phyloP scores from a whole-genome alignment of 2,888 invertebrate genomes.

The Diplazon laetatorius region DNA sequence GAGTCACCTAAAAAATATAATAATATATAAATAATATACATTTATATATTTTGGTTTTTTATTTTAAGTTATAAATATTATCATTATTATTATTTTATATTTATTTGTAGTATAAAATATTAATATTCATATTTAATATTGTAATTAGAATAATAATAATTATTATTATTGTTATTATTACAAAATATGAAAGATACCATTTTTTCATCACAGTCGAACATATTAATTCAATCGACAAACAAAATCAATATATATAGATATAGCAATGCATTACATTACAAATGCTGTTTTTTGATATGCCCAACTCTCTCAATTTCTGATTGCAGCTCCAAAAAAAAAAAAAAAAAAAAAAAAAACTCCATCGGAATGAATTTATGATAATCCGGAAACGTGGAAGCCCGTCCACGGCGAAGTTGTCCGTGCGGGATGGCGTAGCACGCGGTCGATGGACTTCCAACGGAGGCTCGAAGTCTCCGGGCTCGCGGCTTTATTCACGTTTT shows the following conservation, averaged over 20 bases:
- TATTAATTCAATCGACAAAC: constrained; percentile 3
- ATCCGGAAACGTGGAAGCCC: constrained; percentile 11
- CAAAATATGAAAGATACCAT: neutral
- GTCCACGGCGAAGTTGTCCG: neutral
- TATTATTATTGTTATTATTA: too few species aligned
- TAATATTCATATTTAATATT: neutral
- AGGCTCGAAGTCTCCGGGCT: neutral
- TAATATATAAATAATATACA: too few species aligned
- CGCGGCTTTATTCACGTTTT: constrained; percentile 9
- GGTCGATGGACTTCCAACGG: constrained; percentile 4
- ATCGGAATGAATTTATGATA: constrained; percentile 3
- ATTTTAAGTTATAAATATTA: too few species aligned
- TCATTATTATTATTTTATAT: too few species aligned
- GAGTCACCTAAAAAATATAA: too few species aligned
- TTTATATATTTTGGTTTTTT: too few species aligned
- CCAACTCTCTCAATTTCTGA: too few species aligned
- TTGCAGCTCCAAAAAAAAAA: neutral
- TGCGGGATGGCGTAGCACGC: neutral
- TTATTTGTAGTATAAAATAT: too few species aligned
- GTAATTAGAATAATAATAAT: too few species aligned
- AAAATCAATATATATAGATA: too few species aligned
- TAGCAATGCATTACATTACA: too few species aligned
- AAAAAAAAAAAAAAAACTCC: neutral
- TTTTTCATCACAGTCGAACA: neutral
- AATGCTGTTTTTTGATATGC: too few species aligned